Evolutionary conservation across 2,113 vertebrate species (phyloP).

Genomic region (Sisor rabdophorus): DNA sequence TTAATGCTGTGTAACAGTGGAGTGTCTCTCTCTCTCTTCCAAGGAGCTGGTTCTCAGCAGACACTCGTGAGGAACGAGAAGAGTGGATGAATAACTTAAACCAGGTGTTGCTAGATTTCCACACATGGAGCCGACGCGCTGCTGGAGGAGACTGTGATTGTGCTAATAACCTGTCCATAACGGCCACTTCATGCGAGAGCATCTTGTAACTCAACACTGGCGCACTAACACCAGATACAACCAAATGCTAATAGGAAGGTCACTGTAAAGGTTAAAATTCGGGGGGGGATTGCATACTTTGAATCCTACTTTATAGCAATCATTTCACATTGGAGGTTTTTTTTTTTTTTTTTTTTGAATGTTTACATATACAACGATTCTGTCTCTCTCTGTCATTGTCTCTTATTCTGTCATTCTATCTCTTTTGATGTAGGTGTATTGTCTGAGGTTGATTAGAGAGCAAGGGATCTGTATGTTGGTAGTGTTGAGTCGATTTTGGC

Average conservation of each 20-base stretch:
- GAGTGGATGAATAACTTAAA: slow-evolving; percentile 73
- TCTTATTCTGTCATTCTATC: not conserved
- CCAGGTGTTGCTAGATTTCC: slow-evolving; percentile 68
- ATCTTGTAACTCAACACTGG: slow-evolving; percentile 55
- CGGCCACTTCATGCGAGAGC: slow-evolving; percentile 61
- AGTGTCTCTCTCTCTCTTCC: not conserved
- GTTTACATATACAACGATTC: not conserved
- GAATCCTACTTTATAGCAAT: not conserved
- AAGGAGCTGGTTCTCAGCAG: slow-evolving; percentile 73
- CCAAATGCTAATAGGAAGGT: not conserved
- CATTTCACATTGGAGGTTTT: no score
- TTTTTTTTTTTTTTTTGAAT: not conserved
- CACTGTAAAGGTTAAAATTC: not conserved
- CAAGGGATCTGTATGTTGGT: no score
- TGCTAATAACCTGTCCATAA: slow-evolving; percentile 15
- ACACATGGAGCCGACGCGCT: slow-evolving; percentile 62
- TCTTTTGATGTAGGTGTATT: not conserved
- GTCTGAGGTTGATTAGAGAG: not conserved
- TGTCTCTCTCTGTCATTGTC: not conserved
- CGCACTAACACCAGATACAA: slow-evolving; percentile 6
- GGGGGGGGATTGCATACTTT: not conserved
- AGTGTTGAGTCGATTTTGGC: not conserved
- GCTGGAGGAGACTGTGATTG: slow-evolving; percentile 6
- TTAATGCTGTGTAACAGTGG: not conserved
- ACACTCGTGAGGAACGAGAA: slow-evolving; percentile 63